Evolutionary conservation across 2,797 vertebrate species (phyloP), one percentile per base, ranked within the genome.

Genomic region (Pteronotus mesoamericanus): DNA sequence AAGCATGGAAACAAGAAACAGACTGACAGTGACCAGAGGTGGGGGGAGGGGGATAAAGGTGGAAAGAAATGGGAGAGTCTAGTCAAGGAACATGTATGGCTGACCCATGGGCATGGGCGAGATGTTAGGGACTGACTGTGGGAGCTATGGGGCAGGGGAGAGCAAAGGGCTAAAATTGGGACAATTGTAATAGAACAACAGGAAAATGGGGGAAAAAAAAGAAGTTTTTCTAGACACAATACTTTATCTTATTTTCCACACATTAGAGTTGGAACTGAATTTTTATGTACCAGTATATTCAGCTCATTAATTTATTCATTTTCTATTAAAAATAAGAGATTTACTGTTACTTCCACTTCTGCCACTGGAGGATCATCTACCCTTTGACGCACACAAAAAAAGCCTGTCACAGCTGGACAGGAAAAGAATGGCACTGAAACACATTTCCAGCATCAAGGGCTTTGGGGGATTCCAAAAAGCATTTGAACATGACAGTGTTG

Each of bases 391-490:
- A 85, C 64, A 79, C 71, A n/a, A 22, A 83, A 83, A 95, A 68
- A 89, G 7, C 48, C 96, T 44, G 18, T 79, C 82, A 4, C 37
- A 64, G 19, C 46, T 95, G 34, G 19, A 77, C 44, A 96, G 93
- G 93, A 83, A 71, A 94, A 95, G 68, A 96, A 99, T 99, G 99
- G 98, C 99, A 0, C 97, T 99, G 97, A 99, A 99, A 24, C 99
- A 99, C 74, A 98, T 99, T 96, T 99, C 99, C 78, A 99, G 99
- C 98, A 99, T 99, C 97, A 99, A 99, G 97, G 99, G 99, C 75
- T 99, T 99, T 39, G 99, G 99, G 1, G 99, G 99, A 48, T 99
- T 99, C 97, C 99, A 99, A 98, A 99, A 99, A 97, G 99, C 99
- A 32, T 99, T 99, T 93, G 99, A 99, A 97, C 99, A 99, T 37